Base-by-base conservation (phyloP, 1,140 invertebrate genomes). In the Chlorops oryzae region DNA sequence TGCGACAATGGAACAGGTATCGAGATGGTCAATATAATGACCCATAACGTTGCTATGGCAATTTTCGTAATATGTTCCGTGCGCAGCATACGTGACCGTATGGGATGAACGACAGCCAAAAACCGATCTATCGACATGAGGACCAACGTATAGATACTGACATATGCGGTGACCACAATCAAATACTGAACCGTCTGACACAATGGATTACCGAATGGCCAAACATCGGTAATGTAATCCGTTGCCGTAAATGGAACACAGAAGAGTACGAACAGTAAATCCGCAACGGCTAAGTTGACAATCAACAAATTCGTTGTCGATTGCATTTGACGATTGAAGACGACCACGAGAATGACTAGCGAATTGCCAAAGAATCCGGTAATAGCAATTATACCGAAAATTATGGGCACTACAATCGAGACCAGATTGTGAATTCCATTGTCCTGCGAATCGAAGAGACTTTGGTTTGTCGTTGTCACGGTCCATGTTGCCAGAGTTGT, bases 101-200 rank as follows among this genome's bases (percentile, higher is more conserved):
- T 90, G 1, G 94, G 92, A 74, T 95, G 90, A 0, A 96, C 92
- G 2, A 98, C 92, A 3, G 94, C 94, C 59, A 97, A 77, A 70
- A 92, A 97, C 47, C 94, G 82, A 71, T 97, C 95, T 9, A 96
- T 70, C 6, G 91, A 94, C 92, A 98, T 96, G 25, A 97, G 78
- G 0, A 97, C 92, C n/a, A 98, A 74, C 0, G 92, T 96, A 69
- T 95, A 96, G 10, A 96, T 92, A 54, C 89, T 92, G 5, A 89
- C 90, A 61, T 92, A 94, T 1, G 92, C 92, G 10, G 89, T 94
- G 2, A 96, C 90, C 46, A 91, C 86, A 50, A 92, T 90, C 40
- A 80, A 69, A 47, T 80, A 80, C 55, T 80, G 79, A 0, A 92
- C 87, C 10, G 87, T 82, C 72, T 90, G 88, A 74, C 93, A 96